These are phyloP conservation scores for Chlorospingus semifuscus DNA, from an alignment of 2,797 vertebrate species.

Conservation along the genomic window DNA sequence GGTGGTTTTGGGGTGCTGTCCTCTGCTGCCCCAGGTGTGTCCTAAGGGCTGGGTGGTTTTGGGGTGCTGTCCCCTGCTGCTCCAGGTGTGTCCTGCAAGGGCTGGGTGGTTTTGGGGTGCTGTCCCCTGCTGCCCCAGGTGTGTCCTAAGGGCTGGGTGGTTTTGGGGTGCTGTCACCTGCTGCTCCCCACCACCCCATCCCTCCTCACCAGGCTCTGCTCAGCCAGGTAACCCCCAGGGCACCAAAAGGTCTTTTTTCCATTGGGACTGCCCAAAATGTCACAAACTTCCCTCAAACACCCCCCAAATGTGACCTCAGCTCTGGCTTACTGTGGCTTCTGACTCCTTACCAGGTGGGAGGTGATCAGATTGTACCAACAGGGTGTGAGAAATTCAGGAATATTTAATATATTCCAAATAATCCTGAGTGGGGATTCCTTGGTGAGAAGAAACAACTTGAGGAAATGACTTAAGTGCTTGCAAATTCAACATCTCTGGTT, in stretches of 20 bases:
- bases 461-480: accelerated
- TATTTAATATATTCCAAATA: no score
- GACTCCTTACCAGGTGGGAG: not conserved
- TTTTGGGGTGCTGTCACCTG: not conserved
- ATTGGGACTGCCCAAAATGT: not conserved
- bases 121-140: not conserved
- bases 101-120: not conserved
- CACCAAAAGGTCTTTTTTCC: not conserved
- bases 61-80: not conserved
- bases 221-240: not conserved
- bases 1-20: not conserved
- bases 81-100: not conserved
- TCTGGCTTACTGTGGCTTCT: accelerated
- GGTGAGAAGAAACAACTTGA: not conserved
- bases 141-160: not conserved
- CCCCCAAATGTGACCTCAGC: accelerated
- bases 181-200: not conserved
- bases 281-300: not conserved
- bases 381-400: not conserved
- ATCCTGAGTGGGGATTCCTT: accelerated
- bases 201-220: not conserved
- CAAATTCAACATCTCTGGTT: not conserved
- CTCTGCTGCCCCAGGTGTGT: not conserved
- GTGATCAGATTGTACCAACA: accelerated
- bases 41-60: not conserved